phyloP scores from a whole-genome alignment of 2,113 vertebrate species.

The Etheostoma spectabile region DNA sequence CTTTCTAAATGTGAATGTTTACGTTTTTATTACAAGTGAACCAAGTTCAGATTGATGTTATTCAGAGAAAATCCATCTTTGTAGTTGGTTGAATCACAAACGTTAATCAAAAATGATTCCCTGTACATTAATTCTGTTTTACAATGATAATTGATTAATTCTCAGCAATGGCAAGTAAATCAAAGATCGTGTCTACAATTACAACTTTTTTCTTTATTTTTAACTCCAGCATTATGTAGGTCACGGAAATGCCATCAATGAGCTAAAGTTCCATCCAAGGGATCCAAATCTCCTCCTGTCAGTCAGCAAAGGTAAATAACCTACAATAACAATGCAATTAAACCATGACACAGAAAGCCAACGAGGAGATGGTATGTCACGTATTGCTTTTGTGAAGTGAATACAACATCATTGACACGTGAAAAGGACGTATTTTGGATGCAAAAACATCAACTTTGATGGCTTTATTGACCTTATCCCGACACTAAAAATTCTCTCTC shows the following conservation, averaged over 20 bases:
- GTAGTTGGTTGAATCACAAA: too few species aligned
- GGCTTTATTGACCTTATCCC: neutral
- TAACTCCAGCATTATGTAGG: conserved; percentile 94
- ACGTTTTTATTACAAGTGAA: too few species aligned
- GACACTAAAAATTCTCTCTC: neutral
- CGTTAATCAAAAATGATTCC: too few species aligned
- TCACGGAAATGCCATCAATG: conserved; percentile 98
- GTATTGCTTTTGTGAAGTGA: neutral
- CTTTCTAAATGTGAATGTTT: too few species aligned
- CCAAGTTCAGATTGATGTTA: too few species aligned
- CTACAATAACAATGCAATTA: neutral
- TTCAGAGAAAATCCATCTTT: too few species aligned
- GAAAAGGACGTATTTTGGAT: neutral
- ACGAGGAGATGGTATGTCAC: neutral
- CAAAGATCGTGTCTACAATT: neutral
- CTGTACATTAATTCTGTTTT: neutral
- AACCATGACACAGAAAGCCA: neutral
- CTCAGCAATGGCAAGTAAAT: too few species aligned
- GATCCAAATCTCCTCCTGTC: conserved; percentile 98
- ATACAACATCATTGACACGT: neutral
- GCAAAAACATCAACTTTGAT: neutral
- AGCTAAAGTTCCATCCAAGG: conserved; percentile 98
- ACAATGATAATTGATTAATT: too few species aligned
- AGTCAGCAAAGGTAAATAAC: conserved; percentile 96
- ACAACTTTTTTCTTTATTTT: neutral